Percentiles rank a stretch among this genome's conserved stretches.
Conservation (phyloP, 2,113 vertebrate genomes). For the Oceanodroma tethys region DNA sequence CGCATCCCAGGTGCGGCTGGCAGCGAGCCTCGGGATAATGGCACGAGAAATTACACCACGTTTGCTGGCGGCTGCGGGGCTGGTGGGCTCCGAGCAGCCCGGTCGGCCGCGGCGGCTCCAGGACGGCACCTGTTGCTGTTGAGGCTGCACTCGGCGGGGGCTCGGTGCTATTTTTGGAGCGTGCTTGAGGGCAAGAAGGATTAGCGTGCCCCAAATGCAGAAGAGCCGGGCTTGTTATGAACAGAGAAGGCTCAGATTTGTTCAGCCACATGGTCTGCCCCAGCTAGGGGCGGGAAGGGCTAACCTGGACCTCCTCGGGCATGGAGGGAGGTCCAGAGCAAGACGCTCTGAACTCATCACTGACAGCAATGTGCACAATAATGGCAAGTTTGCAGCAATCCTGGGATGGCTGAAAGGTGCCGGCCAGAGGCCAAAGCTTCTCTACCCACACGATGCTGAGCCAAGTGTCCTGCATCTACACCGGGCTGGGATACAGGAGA, state of each 20-base stretch:
- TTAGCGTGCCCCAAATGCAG: neutral
- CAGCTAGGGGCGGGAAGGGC: neutral
- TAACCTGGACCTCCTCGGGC: neutral
- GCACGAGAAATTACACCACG: accelerated
- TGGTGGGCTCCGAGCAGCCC: accelerated
- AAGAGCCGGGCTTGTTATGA: neutral
- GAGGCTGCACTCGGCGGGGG: accelerated
- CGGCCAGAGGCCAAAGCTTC: neutral
- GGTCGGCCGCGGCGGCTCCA: accelerated
- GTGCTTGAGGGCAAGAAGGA: neutral
- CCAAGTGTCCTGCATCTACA: neutral
- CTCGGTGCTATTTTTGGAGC: neutral
- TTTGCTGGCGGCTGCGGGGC: neutral
- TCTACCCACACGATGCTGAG: accelerated
- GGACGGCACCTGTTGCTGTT: neutral
- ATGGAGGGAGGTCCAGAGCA: neutral
- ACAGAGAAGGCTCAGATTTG: neutral
- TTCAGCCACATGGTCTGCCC: neutral
- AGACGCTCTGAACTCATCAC: neutral
- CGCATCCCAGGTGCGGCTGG: neutral
- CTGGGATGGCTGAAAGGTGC: neutral
- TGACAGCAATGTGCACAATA: neutral
- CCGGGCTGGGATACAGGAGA: neutral
- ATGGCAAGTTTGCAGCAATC: neutral
- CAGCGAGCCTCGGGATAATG: accelerated